Percentiles rank a stretch among this genome's conserved stretches.
Conservation (phyloP, 2,113 vertebrate species). For the Patagioenas fasciata region DNA sequence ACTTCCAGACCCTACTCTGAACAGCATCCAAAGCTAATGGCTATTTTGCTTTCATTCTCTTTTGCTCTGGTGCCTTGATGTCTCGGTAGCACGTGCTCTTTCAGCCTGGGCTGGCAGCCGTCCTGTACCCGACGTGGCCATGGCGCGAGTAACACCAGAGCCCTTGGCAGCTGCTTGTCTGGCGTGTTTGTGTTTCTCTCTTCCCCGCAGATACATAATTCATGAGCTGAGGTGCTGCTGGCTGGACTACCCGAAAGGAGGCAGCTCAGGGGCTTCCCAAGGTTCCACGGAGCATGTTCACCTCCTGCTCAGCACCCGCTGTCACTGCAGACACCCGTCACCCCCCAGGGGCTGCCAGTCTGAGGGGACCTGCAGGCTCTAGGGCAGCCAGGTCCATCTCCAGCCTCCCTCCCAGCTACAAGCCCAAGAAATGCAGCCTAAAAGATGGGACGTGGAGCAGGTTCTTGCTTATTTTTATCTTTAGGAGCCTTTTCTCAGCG, state of each 20-base stretch:
- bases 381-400: background rate
- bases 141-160: background rate
- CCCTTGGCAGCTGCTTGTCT: background rate
- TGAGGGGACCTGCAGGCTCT: background rate
- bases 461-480: background rate
- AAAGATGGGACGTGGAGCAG: background rate
- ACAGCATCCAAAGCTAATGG: background rate
- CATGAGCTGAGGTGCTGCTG: background rate
- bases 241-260: background rate
- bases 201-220: background rate
- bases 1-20: background rate
- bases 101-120: background rate
- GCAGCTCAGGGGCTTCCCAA: background rate
- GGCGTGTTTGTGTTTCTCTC: background rate
- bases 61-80: background rate
- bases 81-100: background rate
- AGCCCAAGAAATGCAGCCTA: accelerated
- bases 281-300: background rate
- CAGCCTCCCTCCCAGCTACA: background rate
- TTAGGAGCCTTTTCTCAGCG: background rate
- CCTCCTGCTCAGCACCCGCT: background rate
- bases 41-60: background rate
- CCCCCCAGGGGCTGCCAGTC: background rate
- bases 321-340: accelerated
- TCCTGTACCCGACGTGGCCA: background rate